phyloP scores from a whole-genome alignment of 2,797 vertebrate genomes.

The Onychomys torridus region DNA sequence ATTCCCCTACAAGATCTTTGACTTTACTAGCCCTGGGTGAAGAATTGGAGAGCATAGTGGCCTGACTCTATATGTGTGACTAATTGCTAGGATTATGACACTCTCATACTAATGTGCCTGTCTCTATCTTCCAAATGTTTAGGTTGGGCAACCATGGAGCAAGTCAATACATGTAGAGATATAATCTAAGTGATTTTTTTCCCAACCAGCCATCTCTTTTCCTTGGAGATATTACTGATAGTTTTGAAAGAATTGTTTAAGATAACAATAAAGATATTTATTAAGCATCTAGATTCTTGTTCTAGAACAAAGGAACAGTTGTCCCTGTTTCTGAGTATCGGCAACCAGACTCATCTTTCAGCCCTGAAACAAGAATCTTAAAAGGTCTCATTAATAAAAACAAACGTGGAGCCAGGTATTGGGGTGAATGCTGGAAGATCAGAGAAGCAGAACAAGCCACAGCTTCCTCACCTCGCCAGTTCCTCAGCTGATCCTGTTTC shows the following conservation, averaged over 20 bases:
- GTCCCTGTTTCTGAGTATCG: not conserved
- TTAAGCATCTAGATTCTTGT: not conserved
- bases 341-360: not conserved
- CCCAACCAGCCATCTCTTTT: constrained; percentile 1
- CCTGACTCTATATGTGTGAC: not conserved
- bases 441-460: no score
- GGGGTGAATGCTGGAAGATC: no score
- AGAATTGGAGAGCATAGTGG: not conserved
- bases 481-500: no score
- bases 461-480: no score
- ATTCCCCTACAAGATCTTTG: not conserved
- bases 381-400: no score
- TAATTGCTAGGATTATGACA: not conserved
- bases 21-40: not conserved
- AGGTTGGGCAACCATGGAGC: not conserved
- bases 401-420: no score
- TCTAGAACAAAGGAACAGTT: not conserved
- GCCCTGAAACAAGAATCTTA: no score
- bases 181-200: not conserved
- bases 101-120: not conserved
- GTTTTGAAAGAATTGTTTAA: not conserved
- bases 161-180: not conserved
- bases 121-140: not conserved
- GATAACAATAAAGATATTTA: not conserved
- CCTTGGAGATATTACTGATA: not conserved